phyloP scores from a whole-genome alignment of 2,113 vertebrate genomes.

The Nothoprocta pentlandii region DNA sequence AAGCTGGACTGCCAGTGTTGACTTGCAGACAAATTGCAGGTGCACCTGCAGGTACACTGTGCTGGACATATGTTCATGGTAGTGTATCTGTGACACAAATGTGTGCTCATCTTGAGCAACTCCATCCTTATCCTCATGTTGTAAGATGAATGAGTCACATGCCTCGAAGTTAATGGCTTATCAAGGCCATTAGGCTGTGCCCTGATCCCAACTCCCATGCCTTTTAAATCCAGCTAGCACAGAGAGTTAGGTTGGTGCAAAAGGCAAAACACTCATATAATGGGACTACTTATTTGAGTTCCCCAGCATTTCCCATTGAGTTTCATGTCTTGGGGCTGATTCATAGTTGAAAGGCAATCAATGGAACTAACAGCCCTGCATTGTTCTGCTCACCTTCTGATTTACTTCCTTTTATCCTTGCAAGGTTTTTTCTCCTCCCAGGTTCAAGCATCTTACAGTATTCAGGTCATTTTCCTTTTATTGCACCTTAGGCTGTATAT shows the following conservation, averaged over 20 bases:
- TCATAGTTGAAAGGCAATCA: slow-evolving; percentile 68
- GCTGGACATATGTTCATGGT: background rate
- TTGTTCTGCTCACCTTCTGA: slow-evolving; percentile 73
- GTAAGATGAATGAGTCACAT: background rate
- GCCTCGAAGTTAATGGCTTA: background rate
- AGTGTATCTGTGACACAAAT: background rate
- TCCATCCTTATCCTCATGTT: background rate
- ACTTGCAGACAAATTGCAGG: background rate
- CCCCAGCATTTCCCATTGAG: slow-evolving; percentile 33
- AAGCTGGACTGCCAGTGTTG: background rate
- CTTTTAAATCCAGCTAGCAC: background rate
- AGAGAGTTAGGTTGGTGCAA: background rate
- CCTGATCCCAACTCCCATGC: background rate
- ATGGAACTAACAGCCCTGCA: slow-evolving; percentile 50
- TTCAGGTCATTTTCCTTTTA: slow-evolving; percentile 54
- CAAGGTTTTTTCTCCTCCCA: slow-evolving; percentile 61
- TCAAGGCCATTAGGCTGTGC: background rate
- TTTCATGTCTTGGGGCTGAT: slow-evolving; percentile 50
- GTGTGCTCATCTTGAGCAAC: background rate
- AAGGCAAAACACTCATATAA: slow-evolving; percentile 39
- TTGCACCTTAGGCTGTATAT: slow-evolving; percentile 32
- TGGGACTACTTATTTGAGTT: slow-evolving; percentile 59
- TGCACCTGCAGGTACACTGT: background rate
- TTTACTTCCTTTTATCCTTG: slow-evolving; percentile 60
- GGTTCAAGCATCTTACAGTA: slow-evolving; percentile 41